Conservation (phyloP, 2,113 vertebrate genomes). For the Callipepla californica region DNA sequence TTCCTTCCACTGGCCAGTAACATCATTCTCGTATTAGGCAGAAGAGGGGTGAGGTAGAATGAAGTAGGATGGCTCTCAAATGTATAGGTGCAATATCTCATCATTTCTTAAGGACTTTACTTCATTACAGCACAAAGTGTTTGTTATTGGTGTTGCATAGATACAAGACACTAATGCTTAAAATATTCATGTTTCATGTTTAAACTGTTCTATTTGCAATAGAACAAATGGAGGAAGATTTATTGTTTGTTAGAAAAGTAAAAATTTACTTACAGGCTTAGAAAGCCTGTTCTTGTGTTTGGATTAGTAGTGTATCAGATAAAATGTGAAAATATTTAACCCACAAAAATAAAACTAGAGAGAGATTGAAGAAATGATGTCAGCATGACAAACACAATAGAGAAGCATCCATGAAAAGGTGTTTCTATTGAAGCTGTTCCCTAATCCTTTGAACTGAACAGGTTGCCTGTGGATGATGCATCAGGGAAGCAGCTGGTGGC, state of each 20-base stretch:
- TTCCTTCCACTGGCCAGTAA: not conserved
- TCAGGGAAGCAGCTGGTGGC: slow-evolving; percentile 92
- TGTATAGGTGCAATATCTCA: not conserved
- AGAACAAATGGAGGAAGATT: not conserved
- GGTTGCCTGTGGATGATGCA: slow-evolving; percentile 94
- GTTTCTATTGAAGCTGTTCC: slow-evolving; percentile 14
- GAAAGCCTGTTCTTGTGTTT: not conserved
- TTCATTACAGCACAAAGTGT: not conserved
- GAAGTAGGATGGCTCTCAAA: not conserved
- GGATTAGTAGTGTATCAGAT: not conserved
- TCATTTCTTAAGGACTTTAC: not conserved
- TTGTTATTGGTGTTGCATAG: not conserved
- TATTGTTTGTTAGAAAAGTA: not conserved
- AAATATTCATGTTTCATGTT: not conserved
- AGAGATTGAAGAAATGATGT: not conserved
- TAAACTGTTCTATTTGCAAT: not conserved
- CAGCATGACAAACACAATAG: not conserved
- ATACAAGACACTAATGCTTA: not conserved
- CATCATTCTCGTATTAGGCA: rapidly evolving
- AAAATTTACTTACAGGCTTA: not conserved
- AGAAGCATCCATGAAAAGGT: not conserved
- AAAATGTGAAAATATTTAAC: not conserved
- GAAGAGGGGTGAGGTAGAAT: not conserved
- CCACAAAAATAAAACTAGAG: not conserved
- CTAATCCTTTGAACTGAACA: slow-evolving; percentile 59